Conservation (phyloP, 2,113 vertebrate genomes). For the Gymnarchus niloticus region DNA sequence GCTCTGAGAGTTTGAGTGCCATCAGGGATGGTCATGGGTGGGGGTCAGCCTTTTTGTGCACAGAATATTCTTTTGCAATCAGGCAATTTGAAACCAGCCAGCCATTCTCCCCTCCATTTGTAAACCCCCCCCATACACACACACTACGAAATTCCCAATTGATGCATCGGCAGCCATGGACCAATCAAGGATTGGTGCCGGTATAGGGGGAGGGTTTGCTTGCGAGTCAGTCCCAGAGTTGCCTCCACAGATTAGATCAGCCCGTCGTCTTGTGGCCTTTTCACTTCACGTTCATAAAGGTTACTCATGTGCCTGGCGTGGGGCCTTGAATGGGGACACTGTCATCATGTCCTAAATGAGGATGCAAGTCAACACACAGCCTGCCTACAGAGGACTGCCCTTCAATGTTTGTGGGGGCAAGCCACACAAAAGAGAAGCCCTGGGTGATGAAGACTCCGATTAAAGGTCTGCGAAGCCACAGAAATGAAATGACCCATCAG, state of each 20-base stretch:
- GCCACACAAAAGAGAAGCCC: conserved; percentile 6
- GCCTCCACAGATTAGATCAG: conserved; percentile 5
- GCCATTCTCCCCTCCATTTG: too few relatives aligned
- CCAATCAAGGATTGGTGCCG: not conserved
- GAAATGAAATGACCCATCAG: not conserved
- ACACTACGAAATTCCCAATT: not conserved
- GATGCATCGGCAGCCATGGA: not conserved
- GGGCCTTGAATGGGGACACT: not conserved
- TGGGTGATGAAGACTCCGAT: not conserved
- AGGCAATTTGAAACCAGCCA: conserved; percentile 44
- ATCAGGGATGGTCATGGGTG: too few relatives aligned
- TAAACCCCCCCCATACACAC: not conserved
- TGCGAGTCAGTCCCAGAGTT: conserved; percentile 17
- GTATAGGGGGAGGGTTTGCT: not conserved
- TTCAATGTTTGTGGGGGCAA: not conserved
- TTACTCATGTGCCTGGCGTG: not conserved
- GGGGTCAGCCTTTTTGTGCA: not conserved
- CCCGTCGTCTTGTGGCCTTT: not conserved
- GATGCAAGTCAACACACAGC: not conserved
- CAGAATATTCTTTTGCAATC: conserved; percentile 33
- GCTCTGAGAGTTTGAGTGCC: not conserved
- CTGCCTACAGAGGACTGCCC: not conserved
- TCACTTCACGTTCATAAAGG: not conserved
- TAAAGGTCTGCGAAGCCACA: not conserved
- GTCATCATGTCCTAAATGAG: conserved; percentile 14